Base-by-base conservation (phyloP, 1,140 invertebrate genomes). In the Bombus pyrosoma region DNA sequence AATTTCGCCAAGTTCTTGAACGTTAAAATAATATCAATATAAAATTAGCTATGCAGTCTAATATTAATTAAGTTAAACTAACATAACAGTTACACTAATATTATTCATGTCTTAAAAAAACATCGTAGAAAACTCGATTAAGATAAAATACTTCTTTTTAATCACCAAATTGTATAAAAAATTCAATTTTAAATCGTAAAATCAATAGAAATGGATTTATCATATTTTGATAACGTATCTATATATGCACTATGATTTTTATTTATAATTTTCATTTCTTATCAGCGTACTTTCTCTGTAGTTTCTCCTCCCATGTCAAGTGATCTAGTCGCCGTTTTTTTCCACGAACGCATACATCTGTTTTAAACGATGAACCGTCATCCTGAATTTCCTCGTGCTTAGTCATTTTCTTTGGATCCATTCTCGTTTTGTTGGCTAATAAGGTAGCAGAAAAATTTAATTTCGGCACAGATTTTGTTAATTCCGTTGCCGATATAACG, bases 301-400 rank as follows among this genome's bases (percentile, higher is more conserved):
- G 95, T 93, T 98, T 98, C 94, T 98, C 97, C 92, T 98, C 97
- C 97, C 97, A 97, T 43, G 97, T 96, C 5, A 98, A 93, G 94
- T 98, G 97, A 94, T 98, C 97, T 83, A 98, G 94, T 34, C 97
- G 95, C 62, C 97, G 95, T 93, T 98, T 98, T 90, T 97, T 96
- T 8, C 96, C 95, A 83, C 96, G 89, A 1, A 87, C 79, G 47
- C 90, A 89, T 4, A 64, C 75, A 73, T 90, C 92, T 32, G 87
- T 85, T 84, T 91, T 94, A 62, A 89, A 91, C 41, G 89, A 71
- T 2, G 83, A 25, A 37, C 73, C 66, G 28, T 89, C 89, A 28
- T 83, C 85, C 9, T 32, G 64, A 10, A 73, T 32, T 22, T 89
- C 75, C 39, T 92, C 86, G 6, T 83, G 81, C 72, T 92, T 90